phyloP scores from a whole-genome alignment of 2,797 vertebrate species.

The Eurystomus glaucurus region DNA sequence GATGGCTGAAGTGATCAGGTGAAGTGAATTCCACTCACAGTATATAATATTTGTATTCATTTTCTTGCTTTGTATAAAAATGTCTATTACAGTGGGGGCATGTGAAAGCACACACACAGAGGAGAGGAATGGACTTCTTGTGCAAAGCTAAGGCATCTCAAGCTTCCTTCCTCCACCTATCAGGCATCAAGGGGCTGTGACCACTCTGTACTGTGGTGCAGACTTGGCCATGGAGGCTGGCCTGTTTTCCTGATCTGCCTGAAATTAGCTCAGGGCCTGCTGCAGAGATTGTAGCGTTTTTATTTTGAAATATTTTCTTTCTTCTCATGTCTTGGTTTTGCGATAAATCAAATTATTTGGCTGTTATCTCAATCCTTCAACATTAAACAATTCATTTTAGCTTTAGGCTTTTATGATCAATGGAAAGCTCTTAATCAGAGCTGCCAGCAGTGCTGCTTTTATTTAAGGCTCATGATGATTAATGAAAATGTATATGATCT shows the following conservation, averaged over 20 bases:
- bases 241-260: neutral
- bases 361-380: constrained; percentile 59
- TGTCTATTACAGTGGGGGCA: neutral
- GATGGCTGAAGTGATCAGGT: neutral
- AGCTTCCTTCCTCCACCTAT: neutral
- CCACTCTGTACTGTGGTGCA: neutral
- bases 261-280: neutral
- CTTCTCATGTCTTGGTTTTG: constrained; percentile 38
- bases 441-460: constrained; percentile 64
- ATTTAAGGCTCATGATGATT: constrained; percentile 23
- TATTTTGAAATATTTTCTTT: constrained; percentile 57
- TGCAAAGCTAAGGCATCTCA: neutral
- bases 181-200: neutral
- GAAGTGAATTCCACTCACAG: neutral
- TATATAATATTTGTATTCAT: neutral
- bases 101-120: neutral
- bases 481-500: constrained; percentile 62
- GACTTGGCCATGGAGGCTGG: neutral
- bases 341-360: constrained; percentile 63
- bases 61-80: constrained; percentile 8
- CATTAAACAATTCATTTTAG: constrained; percentile 68
- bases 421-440: constrained; percentile 66
- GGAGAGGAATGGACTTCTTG: neutral
- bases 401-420: constrained; percentile 47
- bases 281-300: neutral